phyloP scores from a whole-genome alignment of 1,140 invertebrate genomes.

The Leptopilina clavipes region DNA sequence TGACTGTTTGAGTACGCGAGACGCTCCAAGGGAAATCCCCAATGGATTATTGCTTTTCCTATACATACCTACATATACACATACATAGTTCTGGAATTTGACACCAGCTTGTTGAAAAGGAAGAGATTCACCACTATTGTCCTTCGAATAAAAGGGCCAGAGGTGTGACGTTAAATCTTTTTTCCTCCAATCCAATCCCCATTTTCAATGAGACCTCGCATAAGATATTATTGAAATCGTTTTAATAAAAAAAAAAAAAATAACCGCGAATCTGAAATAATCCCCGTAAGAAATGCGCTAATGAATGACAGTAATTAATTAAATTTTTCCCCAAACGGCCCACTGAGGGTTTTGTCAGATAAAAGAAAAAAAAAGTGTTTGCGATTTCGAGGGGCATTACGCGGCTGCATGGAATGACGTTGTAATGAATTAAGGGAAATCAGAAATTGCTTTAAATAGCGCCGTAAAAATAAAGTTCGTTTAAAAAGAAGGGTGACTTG shows the following conservation, averaged over 20 bases:
- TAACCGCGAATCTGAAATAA: too few species aligned
- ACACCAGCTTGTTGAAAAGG: conserved; percentile 41
- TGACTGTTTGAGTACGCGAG: conserved; percentile 67
- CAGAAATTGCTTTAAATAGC: conserved; percentile 74
- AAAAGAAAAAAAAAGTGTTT: conserved; percentile 57
- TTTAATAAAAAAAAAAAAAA: too few species aligned
- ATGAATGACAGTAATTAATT: neutral
- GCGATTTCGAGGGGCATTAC: conserved; percentile 65
- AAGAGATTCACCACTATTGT: conserved; percentile 12
- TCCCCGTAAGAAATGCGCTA: too few species aligned
- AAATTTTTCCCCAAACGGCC: too few species aligned
- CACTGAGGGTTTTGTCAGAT: conserved; percentile 25
- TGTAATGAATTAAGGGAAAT: conserved; percentile 75
- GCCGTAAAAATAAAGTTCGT: conserved; percentile 72
- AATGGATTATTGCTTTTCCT: conserved; percentile 66
- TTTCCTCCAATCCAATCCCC: too few species aligned
- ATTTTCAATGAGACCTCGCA: too few species aligned
- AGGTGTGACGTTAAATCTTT: too few species aligned
- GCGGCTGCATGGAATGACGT: conserved; percentile 68
- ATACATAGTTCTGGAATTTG: conserved; percentile 45
- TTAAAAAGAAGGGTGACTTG: conserved; percentile 53
- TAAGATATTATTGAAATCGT: too few species aligned
- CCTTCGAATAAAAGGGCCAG: too few species aligned
- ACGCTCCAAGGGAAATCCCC: conserved; percentile 57
- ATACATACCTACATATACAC: too few species aligned